Evolutionary conservation across 2,888 invertebrate species (phyloP), one percentile per base, ranked within the genome.

Genomic region (Abrostola tripartita): DNA sequence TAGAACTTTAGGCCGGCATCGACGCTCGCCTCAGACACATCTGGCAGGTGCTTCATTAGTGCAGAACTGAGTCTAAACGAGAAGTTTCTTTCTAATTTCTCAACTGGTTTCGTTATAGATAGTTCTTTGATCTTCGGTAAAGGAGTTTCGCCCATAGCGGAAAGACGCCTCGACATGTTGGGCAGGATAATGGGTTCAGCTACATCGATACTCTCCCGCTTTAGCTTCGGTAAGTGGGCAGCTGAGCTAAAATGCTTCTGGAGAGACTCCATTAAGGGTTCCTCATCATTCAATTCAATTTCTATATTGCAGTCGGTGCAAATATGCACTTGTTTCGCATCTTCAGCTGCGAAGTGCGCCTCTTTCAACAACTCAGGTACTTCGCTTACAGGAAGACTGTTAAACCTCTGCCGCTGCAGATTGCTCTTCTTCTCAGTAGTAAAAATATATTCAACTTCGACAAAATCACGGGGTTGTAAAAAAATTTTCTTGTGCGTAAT

Each of bases 381-480:
- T 71, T 94, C 94, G 70, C 91, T 92, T 0, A 94, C 90, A 5
- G 93, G 94, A 12, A 94, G 81, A 71, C 94, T 94, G 73, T 94
- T 94, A 63, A 94, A 94, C 5, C 94, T 83, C 71, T 94, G 94
- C 35, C 94, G 70, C 37, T 94, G 94, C 8, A 94, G 66, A 59
- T 87, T 90, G 70, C 92, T 93, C 52, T 93, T 94, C 76, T 94
- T 94, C 68, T 93, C 94, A 4, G 94, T 94, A 0, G 94, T 92
- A 70, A 93, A 93, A 40, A 94, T 93, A 68, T 93, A 94, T 70
- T 94, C 94, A 0, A 94, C 94, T 64, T 93, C 92, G 0, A 93
- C 90, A 5, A 82, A 82, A 0, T 94, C 94, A 4, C 93, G 87
- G 66, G 88, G 89, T 66, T 88, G 89, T 7, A 88, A 76, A 71